Percentiles rank a stretch among this genome's conserved stretches.
Conservation (phyloP, 30 jellyfish, hydroid and myxozoan species). For the Hydractinia symbiolongicarpus region DNA sequence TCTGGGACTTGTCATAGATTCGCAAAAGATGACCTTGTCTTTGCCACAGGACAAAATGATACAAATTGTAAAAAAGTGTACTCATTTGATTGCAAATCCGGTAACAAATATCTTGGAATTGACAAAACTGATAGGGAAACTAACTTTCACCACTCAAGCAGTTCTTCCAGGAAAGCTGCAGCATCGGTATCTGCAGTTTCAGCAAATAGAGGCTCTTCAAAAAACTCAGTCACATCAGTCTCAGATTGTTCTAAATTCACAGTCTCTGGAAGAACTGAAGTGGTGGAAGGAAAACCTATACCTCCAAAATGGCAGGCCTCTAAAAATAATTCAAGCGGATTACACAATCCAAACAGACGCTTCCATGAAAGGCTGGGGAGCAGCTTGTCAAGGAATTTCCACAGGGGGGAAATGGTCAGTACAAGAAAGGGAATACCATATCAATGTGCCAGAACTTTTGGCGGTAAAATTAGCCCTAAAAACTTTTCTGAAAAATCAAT, state of each 20-base stretch:
- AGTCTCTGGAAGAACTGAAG: background rate
- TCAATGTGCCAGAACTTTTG: background rate
- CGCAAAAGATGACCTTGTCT: background rate
- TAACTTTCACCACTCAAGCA: background rate
- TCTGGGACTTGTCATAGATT: background rate
- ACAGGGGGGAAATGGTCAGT: background rate
- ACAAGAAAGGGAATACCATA: background rate
- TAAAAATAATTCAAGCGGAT: background rate
- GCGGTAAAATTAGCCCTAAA: background rate
- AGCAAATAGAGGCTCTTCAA: background rate
- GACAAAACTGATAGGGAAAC: background rate
- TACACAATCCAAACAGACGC: background rate
- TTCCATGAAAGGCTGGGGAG: slow-evolving; percentile 11
- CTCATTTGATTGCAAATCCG: background rate
- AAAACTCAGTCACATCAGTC: background rate
- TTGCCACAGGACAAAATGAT: background rate
- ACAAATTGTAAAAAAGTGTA: background rate
- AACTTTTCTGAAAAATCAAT: background rate
- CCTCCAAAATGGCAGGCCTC: background rate
- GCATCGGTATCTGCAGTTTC: background rate
- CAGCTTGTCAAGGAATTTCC: background rate
- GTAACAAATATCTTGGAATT: background rate
- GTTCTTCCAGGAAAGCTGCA: background rate
- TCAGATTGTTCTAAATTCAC: background rate
- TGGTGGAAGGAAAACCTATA: slow-evolving; percentile 2